Evolutionary conservation across 2,797 vertebrate genomes (phyloP).

Genomic region (Schizopygopsis malacanthus): DNA sequence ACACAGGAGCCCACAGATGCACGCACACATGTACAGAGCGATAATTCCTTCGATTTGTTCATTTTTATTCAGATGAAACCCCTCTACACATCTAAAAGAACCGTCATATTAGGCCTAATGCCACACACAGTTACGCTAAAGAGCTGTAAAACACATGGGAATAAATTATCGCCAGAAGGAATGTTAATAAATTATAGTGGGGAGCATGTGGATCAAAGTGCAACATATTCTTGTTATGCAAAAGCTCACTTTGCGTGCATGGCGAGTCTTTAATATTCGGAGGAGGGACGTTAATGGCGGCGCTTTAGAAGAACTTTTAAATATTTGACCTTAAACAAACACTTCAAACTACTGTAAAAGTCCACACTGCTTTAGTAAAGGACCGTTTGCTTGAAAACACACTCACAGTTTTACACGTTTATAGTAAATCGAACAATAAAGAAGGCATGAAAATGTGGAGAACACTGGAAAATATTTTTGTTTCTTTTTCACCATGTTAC

Average conservation of each 20-base stretch:
- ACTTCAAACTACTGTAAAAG: slow-evolving; percentile 50
- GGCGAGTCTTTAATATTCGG: slow-evolving; percentile 41
- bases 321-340: slow-evolving; percentile 56
- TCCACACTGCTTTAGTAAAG: slow-evolving; percentile 44
- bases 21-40: slow-evolving; percentile 15
- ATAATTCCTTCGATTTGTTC: slow-evolving; percentile 39
- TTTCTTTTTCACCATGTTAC: slow-evolving; percentile 44
- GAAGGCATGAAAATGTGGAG: slow-evolving; percentile 40
- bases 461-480: slow-evolving; percentile 24
- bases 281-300: slow-evolving; percentile 25
- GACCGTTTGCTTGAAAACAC: slow-evolving; percentile 54
- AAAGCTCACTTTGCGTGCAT: slow-evolving; percentile 45
- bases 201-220: slow-evolving; percentile 58
- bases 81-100: slow-evolving; percentile 37
- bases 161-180: slow-evolving; percentile 52
- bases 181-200: slow-evolving; percentile 54
- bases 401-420: slow-evolving; percentile 54
- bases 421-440: slow-evolving; percentile 53
- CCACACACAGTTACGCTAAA: slow-evolving; percentile 50
- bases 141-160: slow-evolving; percentile 47
- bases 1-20: slow-evolving; percentile 1
- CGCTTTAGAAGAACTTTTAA: slow-evolving; percentile 48
- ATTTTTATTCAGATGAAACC: slow-evolving; percentile 52
- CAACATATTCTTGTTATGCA: slow-evolving; percentile 40
- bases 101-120: slow-evolving; percentile 43